phyloP scores from a whole-genome alignment of 2,888 invertebrate genomes.

The Stenodema calcarata region DNA sequence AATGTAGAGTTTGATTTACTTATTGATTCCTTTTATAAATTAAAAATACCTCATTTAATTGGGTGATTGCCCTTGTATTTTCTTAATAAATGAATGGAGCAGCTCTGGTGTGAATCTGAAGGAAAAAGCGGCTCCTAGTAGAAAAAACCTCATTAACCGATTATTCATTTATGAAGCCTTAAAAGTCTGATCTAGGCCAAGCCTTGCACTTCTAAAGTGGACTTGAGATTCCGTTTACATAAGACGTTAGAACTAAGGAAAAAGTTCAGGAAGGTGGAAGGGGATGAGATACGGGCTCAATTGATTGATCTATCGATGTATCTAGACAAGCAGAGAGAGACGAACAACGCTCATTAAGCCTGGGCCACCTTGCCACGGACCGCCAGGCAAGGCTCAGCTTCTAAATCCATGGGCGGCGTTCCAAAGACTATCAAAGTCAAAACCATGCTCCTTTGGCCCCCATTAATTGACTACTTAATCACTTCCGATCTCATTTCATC shows the following conservation, averaged over 20 bases:
- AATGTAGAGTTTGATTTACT: too few relatives aligned
- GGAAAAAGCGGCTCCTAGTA: too few relatives aligned
- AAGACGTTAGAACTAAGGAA: not conserved
- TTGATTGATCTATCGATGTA: conserved; percentile 1
- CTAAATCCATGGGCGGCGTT: not conserved
- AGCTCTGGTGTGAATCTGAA: too few relatives aligned
- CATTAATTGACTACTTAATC: conserved; percentile 8
- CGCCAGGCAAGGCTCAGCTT: not conserved
- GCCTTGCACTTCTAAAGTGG: not conserved
- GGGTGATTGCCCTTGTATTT: too few relatives aligned
- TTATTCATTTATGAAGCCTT: too few relatives aligned
- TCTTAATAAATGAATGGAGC: too few relatives aligned
- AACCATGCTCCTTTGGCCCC: not conserved
- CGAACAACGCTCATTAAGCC: not conserved
- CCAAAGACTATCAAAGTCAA: not conserved
- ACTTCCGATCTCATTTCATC: not conserved
- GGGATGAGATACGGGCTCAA: not conserved
- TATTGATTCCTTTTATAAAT: too few relatives aligned
- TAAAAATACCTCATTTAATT: too few relatives aligned
- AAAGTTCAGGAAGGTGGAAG: not conserved
- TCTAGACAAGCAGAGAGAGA: not conserved
- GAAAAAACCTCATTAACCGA: too few relatives aligned
- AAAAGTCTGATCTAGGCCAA: too few relatives aligned
- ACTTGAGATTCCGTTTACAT: not conserved
- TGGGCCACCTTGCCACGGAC: not conserved